phyloP scores from a whole-genome alignment of 1,140 invertebrate genomes.

The Papilio xuthus region DNA sequence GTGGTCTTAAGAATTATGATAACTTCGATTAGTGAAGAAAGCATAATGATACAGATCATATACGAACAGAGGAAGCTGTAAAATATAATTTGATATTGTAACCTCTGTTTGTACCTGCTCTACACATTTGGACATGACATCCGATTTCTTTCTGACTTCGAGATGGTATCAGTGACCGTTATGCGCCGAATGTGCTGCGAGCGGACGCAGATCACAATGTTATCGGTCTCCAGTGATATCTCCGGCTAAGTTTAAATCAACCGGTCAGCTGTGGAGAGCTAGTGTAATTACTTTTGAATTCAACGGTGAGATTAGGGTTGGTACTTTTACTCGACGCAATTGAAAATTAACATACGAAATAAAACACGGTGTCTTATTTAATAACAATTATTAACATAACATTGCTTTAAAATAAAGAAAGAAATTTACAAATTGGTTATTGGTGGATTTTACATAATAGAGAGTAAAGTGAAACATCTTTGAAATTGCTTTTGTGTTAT shows the following conservation, averaged over 20 bases:
- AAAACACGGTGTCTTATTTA: too few relatives aligned
- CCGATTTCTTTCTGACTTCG: conserved; percentile 52
- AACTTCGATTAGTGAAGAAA: neutral
- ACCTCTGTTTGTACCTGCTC: conserved; percentile 25
- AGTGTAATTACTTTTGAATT: conserved; percentile 54
- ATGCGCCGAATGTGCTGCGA: conserved; percentile 39
- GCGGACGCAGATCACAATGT: conserved; percentile 44
- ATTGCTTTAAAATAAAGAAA: neutral
- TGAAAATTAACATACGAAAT: too few relatives aligned
- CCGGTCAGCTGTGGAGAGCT: conserved; percentile 47
- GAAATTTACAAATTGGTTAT: neutral
- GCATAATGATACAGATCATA: neutral
- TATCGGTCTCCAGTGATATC: conserved; percentile 41
- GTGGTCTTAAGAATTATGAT: neutral
- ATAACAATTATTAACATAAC: too few relatives aligned
- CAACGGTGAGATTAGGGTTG: conserved; percentile 33
- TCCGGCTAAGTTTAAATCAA: conserved; percentile 48
- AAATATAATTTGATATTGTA: neutral
- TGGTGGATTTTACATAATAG: too few relatives aligned
- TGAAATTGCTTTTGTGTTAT: neutral
- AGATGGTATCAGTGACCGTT: conserved; percentile 54
- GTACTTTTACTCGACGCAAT: too few relatives aligned
- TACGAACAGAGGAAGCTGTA: neutral
- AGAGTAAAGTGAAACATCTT: too few relatives aligned
- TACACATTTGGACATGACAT: conserved; percentile 45